Base-by-base conservation (phyloP, 2,888 invertebrate species). In the Calameuta filiformis region DNA sequence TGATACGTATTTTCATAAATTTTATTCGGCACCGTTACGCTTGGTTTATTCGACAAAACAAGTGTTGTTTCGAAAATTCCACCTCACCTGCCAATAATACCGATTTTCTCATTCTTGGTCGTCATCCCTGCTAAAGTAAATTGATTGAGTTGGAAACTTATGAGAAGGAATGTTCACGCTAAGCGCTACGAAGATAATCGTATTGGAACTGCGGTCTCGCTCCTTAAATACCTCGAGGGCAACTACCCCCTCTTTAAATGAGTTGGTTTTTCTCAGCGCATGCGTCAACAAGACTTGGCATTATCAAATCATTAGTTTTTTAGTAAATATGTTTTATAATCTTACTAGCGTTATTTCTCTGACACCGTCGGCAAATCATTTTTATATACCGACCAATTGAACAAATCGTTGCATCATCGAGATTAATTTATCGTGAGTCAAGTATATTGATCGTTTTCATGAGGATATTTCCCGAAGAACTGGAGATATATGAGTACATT, bases 1-100 rank as follows among this genome's bases (percentile, higher is more conserved):
- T 23, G 15, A 23, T 56, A 23, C 6, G 0, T 23, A 23, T 56
- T 56, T 56, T 56, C 23, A 56, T 56, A 56, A 56, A 23, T 23
- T 56, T 56, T 9, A 23, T 56, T 56, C 56, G 2, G 6, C 56
- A 9, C 9, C 23, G 23, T 23, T 9, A 56, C 23, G 15, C 23
- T 56, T 23, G 56, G 1, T 23, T 56, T 9, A 56, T 23, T 56
- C 15, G 9, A 9, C 2, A 56, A 0, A 23, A 23, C 23, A 56
- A 23, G 15, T 23, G 9, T 56, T 9, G 30, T 71, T 33, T 35
- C 33, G 69, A 71, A 73, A 75, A 68, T 75, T 35, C 2, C 35
- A 37, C 85, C 92, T 85, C 92, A 96, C 96, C 96, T 96, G 89
- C 96, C 96, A 81, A 96, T 93, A 83, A 96, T 96, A 82, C 95